phyloP scores from a whole-genome alignment of 2,888 invertebrate species.

The Ornithoptera priamus region DNA sequence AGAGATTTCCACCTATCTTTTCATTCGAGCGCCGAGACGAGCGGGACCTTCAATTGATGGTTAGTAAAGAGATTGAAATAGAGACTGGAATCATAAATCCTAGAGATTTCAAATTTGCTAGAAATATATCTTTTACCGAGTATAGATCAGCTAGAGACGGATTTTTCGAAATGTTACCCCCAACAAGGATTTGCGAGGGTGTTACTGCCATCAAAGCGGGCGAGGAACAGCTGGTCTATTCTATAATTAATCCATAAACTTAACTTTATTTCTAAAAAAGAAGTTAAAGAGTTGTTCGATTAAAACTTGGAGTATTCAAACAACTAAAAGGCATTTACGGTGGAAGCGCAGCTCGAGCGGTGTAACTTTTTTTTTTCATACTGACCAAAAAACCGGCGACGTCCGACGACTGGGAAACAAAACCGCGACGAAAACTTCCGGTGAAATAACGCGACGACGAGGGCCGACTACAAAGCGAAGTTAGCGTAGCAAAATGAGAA shows the following conservation, averaged over 20 bases:
- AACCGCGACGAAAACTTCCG: conserved; percentile 32
- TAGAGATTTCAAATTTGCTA: too few relatives aligned
- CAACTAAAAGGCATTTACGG: conserved; percentile 7
- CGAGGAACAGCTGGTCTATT: not conserved
- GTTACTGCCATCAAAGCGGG: too few relatives aligned
- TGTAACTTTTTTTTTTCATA: conserved; percentile 5
- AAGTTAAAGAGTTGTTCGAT: not conserved
- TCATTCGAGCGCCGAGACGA: too few relatives aligned
- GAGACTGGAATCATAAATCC: too few relatives aligned
- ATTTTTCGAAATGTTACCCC: too few relatives aligned
- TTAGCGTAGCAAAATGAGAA: conserved; percentile 2
- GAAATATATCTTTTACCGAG: too few relatives aligned
- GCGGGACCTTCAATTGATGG: too few relatives aligned
- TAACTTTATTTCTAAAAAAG: not conserved
- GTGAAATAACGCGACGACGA: conserved; percentile 26
- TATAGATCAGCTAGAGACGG: too few relatives aligned
- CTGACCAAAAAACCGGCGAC: conserved; percentile 18
- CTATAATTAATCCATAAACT: not conserved
- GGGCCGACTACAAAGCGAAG: conserved; percentile 1
- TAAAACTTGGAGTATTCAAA: conserved; percentile 1
- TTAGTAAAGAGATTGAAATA: too few relatives aligned
- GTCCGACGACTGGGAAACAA: conserved; percentile 29
- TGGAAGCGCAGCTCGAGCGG: conserved; percentile 32
- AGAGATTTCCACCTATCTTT: too few relatives aligned
- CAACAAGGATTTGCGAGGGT: too few relatives aligned